Evolutionary conservation across 2,797 vertebrate genomes (phyloP), one percentile per base, ranked within the genome.

Genomic region (Oryzias dopingdopingensis): DNA sequence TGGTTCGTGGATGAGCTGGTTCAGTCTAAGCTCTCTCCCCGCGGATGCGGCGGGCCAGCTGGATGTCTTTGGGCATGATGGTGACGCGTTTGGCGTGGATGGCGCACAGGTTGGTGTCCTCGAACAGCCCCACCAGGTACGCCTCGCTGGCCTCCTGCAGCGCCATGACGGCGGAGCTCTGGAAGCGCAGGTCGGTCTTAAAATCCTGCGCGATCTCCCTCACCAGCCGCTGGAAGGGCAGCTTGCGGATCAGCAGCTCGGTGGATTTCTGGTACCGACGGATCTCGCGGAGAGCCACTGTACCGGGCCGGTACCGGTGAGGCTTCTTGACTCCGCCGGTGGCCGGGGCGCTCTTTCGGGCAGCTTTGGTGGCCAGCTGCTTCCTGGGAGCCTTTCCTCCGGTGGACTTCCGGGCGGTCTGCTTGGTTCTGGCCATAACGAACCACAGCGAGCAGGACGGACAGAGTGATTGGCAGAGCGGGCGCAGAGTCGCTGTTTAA

Each of bases 341-440:
- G 6, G 61, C 61, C 0, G 61, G 61, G 0, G 61, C 61, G n/a
- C 61, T 63, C 52, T 63, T 63, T 0, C 53, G 61, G 1, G 61
- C 61, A 5, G 61, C 61, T 2, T 63, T 63, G 14, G 60, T 56
- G 1, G 56, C 56, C 0, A 66, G 40, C 46, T 66, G 56, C 51
- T 66, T 66, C 46, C 64, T 44, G 29, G 64, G 64, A 42, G 64
- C 64, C 10, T 65, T 65, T 12, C 63, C 63, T 49, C 64, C 56
- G 2, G 64, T 67, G 20, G 64, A 67, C 3, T 67, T 67, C 6
- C 64, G 46, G 8, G 64, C 64, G 0, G 64, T 67, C 42, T 67
- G 56, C 29, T 67, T 67, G 0, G 64, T 60, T 55, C 64, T 14
- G 0, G 64, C 64, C 64, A 67, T 67, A 5, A 10, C 12, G 29